phyloP scores from a whole-genome alignment of 37 sponge, comb jelly and placozoan species.

The Cladorhizidae sp. region DNA sequence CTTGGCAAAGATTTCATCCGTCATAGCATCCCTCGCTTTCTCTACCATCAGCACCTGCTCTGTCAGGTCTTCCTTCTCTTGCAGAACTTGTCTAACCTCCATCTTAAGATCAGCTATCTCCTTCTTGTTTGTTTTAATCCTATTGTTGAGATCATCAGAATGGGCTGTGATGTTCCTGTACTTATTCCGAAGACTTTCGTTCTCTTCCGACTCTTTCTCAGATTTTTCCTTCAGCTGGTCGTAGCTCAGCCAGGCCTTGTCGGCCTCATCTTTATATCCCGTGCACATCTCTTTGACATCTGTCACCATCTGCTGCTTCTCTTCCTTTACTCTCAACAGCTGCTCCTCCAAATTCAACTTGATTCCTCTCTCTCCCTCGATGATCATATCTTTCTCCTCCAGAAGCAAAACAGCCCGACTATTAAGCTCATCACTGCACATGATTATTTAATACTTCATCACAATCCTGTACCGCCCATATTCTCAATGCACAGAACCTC shows the following conservation, averaged over 20 bases:
- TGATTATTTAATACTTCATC: too few relatives aligned
- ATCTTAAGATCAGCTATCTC: neutral
- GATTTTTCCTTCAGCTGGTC: neutral
- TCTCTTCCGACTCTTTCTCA: neutral
- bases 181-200: neutral
- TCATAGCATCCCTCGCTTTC: neutral
- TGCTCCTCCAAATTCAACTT: too few relatives aligned
- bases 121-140: neutral
- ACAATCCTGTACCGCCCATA: too few relatives aligned
- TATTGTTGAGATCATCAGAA: neutral
- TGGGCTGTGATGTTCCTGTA: too few relatives aligned
- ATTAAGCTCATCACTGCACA: too few relatives aligned
- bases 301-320: neutral
- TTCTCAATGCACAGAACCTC: too few relatives aligned
- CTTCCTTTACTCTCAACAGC: neutral
- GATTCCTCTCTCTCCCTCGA: too few relatives aligned
- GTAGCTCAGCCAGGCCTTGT: neutral
- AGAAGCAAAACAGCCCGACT: too few relatives aligned
- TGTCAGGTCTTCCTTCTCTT: neutral
- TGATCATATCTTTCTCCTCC: too few relatives aligned
- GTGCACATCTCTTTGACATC: neutral
- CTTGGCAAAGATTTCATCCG: neutral
- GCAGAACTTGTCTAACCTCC: neutral
- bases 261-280: constrained; percentile 3
- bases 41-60: neutral